Percentiles rank a stretch among this genome's conserved stretches.
Evolutionary conservation across 2,113 vertebrate species (phyloP).

Genomic region (Cariama cristata): DNA sequence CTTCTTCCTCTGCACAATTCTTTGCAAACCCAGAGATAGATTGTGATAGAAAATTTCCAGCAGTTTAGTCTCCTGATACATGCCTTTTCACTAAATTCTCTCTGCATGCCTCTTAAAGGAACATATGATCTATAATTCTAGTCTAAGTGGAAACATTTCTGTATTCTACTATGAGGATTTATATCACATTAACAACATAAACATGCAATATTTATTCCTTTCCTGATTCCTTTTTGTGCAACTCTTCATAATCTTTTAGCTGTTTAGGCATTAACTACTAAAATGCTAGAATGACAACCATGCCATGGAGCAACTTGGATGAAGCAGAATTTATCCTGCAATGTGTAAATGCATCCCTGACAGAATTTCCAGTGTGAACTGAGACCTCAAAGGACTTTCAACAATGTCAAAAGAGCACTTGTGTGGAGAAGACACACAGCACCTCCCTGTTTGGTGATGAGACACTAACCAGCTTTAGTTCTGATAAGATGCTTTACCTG

Average conservation of each 20-base stretch:
- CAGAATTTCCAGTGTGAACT: constrained; percentile 15
- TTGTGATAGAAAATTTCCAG: constrained; percentile 6
- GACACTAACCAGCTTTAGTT: constrained; percentile 71
- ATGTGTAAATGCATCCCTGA: not conserved
- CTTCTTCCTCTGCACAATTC: not conserved
- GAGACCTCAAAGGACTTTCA: constrained; percentile 51
- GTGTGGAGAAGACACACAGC: constrained; percentile 30
- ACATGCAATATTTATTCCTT: constrained; percentile 15
- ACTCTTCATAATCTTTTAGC: not conserved
- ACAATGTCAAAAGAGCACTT: constrained; percentile 73
- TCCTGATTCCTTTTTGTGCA: not conserved
- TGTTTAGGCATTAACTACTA: not conserved
- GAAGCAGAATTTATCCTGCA: not conserved
- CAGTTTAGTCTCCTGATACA: constrained; percentile 7
- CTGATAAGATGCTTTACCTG: constrained; percentile 74
- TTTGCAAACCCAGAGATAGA: not conserved
- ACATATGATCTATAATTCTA: constrained; percentile 11
- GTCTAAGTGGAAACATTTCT: constrained; percentile 23
- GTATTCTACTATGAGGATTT: constrained; percentile 40
- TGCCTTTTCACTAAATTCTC: constrained; percentile 32
- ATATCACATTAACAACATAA: constrained; percentile 30
- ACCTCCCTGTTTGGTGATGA: constrained; percentile 55
- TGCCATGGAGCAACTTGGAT: not conserved
- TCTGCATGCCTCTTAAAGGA: not conserved
- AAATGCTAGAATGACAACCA: not conserved